Percentiles rank a stretch among this genome's conserved stretches.
phyloP scores from a whole-genome alignment of 2,113 vertebrate species.

The rat (Rattus norvegicus) region GRCr8 NC_086038.1:39759001-39759500 shows the following conservation, averaged over 20 bases:
- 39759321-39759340: not conserved
- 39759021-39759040: not conserved
- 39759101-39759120: not conserved
- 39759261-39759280: not conserved
- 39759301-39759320: not conserved
- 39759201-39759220: slow-evolving; percentile 30
- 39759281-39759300: not conserved
- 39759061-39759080: not conserved
- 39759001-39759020: not conserved
- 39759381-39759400: not conserved
- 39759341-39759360: too few species aligned
- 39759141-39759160: not conserved
- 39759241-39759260: not conserved
- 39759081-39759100: not conserved
- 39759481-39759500: not conserved
- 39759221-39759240: not conserved
- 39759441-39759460: not conserved
- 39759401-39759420: not conserved
- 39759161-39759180: slow-evolving; percentile 12
- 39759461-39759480: not conserved
- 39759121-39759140: not conserved
- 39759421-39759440: not conserved
- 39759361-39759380: not conserved
- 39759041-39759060: not conserved
- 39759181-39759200: not conserved